Evolutionary conservation across 2,113 vertebrate species (phyloP).

Genomic region (Tringa solitaria): DNA sequence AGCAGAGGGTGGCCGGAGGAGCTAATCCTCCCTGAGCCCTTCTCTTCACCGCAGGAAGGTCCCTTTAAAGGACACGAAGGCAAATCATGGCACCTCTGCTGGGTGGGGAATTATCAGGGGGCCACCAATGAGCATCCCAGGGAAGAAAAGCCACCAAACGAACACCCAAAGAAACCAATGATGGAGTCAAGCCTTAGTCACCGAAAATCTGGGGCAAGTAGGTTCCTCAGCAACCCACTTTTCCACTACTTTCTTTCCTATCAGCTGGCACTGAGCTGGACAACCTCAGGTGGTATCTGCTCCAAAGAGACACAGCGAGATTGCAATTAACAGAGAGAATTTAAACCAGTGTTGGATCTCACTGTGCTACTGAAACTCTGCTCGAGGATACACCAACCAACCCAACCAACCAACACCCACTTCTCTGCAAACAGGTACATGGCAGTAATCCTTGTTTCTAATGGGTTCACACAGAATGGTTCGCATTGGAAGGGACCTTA

Average conservation of each 20-base stretch:
- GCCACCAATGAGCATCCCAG: accelerated
- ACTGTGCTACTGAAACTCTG: not conserved
- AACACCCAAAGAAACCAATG: accelerated
- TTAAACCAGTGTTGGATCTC: accelerated
- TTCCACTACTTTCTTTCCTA: not conserved
- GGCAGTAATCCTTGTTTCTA: accelerated
- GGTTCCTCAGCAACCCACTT: not conserved
- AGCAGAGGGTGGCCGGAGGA: not conserved
- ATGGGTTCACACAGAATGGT: not conserved
- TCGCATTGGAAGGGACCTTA: too few species aligned
- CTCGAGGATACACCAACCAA: not conserved
- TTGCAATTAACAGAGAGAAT: too few species aligned
- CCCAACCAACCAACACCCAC: accelerated
- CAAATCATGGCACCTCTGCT: not conserved
- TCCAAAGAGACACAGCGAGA: not conserved
- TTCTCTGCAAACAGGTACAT: not conserved
- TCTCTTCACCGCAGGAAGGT: not conserved
- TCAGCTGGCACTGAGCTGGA: not conserved
- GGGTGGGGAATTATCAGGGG: not conserved
- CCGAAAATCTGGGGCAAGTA: accelerated
- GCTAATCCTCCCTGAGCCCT: conserved; percentile 29
- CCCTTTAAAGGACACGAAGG: not conserved
- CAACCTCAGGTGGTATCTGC: not conserved
- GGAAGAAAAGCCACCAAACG: not conserved
- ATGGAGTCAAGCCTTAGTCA: not conserved